phyloP scores from a whole-genome alignment of 2,888 invertebrate genomes.

The Argyresthia goedartella region DNA sequence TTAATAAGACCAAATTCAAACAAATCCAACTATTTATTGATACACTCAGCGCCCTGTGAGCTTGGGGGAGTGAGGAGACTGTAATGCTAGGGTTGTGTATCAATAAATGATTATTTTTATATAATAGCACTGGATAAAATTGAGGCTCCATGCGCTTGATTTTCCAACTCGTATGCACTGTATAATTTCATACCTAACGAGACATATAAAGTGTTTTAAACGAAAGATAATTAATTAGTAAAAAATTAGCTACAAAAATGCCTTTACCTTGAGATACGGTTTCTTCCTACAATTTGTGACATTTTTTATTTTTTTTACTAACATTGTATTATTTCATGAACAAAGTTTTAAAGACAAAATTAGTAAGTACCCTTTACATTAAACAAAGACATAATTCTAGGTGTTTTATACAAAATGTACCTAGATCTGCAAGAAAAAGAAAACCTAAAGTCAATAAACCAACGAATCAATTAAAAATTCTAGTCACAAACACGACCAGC shows the following conservation, averaged over 20 bases:
- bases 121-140: neutral
- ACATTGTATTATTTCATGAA: neutral
- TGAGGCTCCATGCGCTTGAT: too few relatives aligned
- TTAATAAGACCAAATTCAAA: conserved; percentile 67
- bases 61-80: neutral
- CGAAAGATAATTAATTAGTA: too few relatives aligned
- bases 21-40: conserved; percentile 59
- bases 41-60: conserved; percentile 42
- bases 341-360: neutral
- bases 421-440: neutral
- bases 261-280: too few relatives aligned
- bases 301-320: too few relatives aligned
- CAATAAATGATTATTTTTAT: neutral
- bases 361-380: neutral
- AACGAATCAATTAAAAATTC: neutral
- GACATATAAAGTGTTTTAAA: neutral
- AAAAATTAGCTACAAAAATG: too few relatives aligned
- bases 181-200: neutral
- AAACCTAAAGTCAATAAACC: neutral
- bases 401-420: neutral
- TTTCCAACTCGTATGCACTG: too few relatives aligned
- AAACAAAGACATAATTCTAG: neutral
- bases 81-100: conserved; percentile 37
- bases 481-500: conserved; percentile 45
- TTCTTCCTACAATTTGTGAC: too few relatives aligned